These are phyloP conservation scores for Tubulanus polymorphus DNA, from an alignment of 2,888 invertebrate genomes.

Conservation along the genomic window DNA sequence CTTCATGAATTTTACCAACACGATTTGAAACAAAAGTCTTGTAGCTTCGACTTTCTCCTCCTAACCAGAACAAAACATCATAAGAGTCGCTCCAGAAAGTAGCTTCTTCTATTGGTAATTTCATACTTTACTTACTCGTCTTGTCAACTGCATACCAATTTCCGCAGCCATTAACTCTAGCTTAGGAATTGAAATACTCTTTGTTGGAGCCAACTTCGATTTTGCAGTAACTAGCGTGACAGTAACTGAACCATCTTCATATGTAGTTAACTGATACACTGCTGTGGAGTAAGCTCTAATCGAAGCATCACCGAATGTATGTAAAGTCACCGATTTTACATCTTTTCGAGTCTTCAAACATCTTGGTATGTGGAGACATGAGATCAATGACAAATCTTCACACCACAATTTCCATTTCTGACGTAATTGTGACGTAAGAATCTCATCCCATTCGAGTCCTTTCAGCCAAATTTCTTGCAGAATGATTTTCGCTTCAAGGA, in stretches of 20 bases:
- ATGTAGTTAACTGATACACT: conserved; percentile 11
- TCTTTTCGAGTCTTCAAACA: conserved; percentile 7
- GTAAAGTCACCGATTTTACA: neutral
- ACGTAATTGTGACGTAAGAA: conserved; percentile 7
- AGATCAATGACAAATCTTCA: conserved; percentile 13
- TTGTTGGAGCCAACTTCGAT: conserved; percentile 15
- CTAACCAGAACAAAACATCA: conserved; percentile 18
- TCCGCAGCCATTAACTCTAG: conserved; percentile 7
- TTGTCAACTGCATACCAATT: conserved; percentile 2
- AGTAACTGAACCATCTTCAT: neutral
- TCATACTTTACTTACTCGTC: conserved; percentile 2
- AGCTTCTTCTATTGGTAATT: neutral
- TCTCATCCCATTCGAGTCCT: conserved; percentile 30
- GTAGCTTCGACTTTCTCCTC: conserved; percentile 12
- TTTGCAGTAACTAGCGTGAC: conserved; percentile 12
- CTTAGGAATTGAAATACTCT: conserved; percentile 3
- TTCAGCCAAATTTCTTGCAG: conserved; percentile 30
- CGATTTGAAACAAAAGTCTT: conserved; percentile 23
- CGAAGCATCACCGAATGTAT: conserved; percentile 15
- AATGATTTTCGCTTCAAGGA: conserved; percentile 27
- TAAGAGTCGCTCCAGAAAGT: conserved; percentile 7
- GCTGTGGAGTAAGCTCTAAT: conserved; percentile 13
- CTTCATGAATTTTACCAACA: conserved; percentile 20
- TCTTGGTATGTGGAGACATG: conserved; percentile 13
- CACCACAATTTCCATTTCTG: conserved; percentile 14